A percentile compares a stretch with the other conserved stretches of the same genome.
Evolutionary conservation across 2,113 vertebrate species (phyloP).

Genomic region (Morone chrysops): DNA sequence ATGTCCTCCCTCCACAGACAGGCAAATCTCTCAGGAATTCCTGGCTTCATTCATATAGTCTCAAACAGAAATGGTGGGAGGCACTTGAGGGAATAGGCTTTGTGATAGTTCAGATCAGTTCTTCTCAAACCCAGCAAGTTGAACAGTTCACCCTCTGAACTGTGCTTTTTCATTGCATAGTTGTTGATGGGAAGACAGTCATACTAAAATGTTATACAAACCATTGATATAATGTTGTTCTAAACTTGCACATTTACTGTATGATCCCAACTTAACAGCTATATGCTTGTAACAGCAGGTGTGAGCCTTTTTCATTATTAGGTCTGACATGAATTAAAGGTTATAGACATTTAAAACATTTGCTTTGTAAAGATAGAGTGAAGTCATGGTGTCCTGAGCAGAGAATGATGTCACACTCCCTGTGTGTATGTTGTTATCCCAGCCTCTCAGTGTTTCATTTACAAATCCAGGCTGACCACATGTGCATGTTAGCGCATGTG

Average conservation of each 20-base stretch:
- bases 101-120: slow-evolving; percentile 18
- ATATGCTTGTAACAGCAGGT: background rate
- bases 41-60: slow-evolving; percentile 39
- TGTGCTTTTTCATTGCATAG: background rate
- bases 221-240: background rate
- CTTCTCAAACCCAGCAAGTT: background rate
- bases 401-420: too few species aligned
- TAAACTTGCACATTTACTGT: background rate
- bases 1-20: slow-evolving; percentile 35
- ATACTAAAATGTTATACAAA: background rate
- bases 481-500: too few species aligned
- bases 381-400: too few species aligned
- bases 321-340: too few species aligned
- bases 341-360: too few species aligned
- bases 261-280: background rate
- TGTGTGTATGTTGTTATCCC: too few species aligned
- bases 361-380: too few species aligned
- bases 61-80: slow-evolving; percentile 29
- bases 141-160: slow-evolving; percentile 2
- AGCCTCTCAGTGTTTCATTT: too few species aligned
- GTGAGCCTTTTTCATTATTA: too few species aligned
- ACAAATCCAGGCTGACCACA: too few species aligned
- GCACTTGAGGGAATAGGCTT: slow-evolving; percentile 11
- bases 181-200: background rate
- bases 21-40: slow-evolving; percentile 34